A percentile compares a stretch with the other conserved stretches of the same genome.
These are phyloP conservation scores for Bucorvus abyssinicus DNA, from an alignment of 2,797 vertebrate genomes.

Conservation along the genomic window DNA sequence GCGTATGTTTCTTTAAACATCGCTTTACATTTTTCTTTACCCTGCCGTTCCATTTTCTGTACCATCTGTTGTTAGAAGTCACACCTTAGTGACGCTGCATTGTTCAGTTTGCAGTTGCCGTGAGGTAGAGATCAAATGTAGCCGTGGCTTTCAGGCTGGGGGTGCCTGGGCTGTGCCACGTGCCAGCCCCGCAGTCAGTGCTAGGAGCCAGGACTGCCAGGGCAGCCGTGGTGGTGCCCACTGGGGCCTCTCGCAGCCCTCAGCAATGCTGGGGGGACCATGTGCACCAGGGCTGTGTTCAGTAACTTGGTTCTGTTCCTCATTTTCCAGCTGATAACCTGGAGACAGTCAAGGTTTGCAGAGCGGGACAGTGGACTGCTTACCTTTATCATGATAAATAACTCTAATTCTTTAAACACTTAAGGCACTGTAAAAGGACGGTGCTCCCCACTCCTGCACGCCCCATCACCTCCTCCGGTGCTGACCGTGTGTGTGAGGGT, in stretches of 20 bases:
- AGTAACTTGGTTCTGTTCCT: background rate
- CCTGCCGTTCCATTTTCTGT: background rate
- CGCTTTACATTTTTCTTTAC: fast-evolving
- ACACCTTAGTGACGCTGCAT: background rate
- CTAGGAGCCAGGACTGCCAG: fast-evolving
- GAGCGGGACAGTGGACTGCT: background rate
- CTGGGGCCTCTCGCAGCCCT: fast-evolving
- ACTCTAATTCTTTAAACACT: background rate
- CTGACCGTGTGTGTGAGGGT: too few relatives aligned
- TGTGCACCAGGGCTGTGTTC: background rate
- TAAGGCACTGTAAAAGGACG: background rate
- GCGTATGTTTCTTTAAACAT: background rate
- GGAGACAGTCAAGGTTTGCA: background rate
- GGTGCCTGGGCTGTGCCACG: too few relatives aligned
- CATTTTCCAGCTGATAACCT: background rate
- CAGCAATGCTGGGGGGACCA: fast-evolving
- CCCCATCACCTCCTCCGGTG: too few relatives aligned
- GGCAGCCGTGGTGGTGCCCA: fast-evolving
- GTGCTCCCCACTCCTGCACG: too few relatives aligned
- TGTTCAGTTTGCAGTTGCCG: background rate
- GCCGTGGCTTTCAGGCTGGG: background rate
- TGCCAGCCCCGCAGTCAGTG: too few relatives aligned
- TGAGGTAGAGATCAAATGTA: fast-evolving
- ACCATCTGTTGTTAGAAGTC: background rate
- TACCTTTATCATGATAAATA: background rate